Conservation (phyloP, 1,140 invertebrate species). For the Neodiprion pinetum region DNA sequence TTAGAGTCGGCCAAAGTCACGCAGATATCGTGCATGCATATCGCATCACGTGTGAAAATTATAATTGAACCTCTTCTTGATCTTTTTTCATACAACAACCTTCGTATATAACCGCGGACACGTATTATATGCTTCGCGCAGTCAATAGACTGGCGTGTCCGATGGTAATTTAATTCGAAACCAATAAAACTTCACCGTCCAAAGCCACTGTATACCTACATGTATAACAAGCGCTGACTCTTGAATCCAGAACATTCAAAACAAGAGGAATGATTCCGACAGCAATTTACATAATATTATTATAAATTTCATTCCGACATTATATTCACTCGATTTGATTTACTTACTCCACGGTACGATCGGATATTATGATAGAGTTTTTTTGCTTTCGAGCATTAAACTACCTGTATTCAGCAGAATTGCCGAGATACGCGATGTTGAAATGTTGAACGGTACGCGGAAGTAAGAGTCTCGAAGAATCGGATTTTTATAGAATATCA, state of each 20-base stretch:
- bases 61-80: too few species aligned
- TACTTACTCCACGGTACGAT: too few species aligned
- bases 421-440: too few species aligned
- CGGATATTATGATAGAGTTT: too few species aligned
- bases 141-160: conserved; percentile 4
- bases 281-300: neutral
- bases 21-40: neutral
- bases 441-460: too few species aligned
- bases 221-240: neutral
- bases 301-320: neutral
- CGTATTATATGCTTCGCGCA: neutral
- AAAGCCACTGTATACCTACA: neutral
- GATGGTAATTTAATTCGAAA: neutral
- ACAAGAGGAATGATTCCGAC: conserved; percentile 4
- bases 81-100: too few species aligned
- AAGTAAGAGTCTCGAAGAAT: too few species aligned
- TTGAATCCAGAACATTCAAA: neutral
- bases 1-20: neutral
- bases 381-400: too few species aligned
- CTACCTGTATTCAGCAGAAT: too few species aligned
- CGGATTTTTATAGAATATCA: too few species aligned
- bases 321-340: neutral
- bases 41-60: too few species aligned
- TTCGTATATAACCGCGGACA: too few species aligned
- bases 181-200: neutral